Conservation (phyloP, 2,797 vertebrate species). For the Melanotaenia parkinsoni region DNA sequence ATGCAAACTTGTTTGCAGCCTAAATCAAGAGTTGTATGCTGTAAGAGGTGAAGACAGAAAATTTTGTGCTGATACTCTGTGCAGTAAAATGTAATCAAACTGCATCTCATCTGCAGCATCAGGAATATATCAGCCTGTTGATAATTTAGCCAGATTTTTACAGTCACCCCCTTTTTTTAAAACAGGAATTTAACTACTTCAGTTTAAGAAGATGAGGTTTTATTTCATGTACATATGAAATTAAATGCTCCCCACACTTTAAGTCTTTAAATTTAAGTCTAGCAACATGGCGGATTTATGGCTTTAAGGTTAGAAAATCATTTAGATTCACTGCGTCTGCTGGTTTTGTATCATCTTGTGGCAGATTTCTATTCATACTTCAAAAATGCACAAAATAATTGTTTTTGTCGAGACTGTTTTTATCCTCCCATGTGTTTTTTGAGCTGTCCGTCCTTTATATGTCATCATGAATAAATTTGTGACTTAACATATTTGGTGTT, state of each 20-base stretch:
- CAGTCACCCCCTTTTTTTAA: not conserved
- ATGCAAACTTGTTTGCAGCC: not conserved
- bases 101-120: constrained; percentile 4
- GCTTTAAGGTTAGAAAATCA: too few relatives aligned
- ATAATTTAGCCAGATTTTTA: not conserved
- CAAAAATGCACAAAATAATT: not conserved
- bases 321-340: too few relatives aligned
- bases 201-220: not conserved
- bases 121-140: not conserved
- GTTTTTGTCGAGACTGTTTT: not conserved
- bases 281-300: too few relatives aligned
- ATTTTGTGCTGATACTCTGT: not conserved
- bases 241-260: too few relatives aligned
- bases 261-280: too few relatives aligned
- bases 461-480: not conserved
- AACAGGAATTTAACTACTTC: not conserved
- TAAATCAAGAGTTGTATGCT: constrained; percentile 5
- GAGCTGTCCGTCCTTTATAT: not conserved
- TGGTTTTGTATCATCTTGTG: too few relatives aligned
- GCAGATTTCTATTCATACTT: not conserved
- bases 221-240: too few relatives aligned
- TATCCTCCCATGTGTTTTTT: not conserved
- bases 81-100: constrained; percentile 16
- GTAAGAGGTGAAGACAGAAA: constrained; percentile 6
- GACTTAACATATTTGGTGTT: not conserved